These are phyloP conservation scores for Phenganax marumi DNA, from an alignment of 92 coral and sea anemone species.

Conservation along the genomic window DNA sequence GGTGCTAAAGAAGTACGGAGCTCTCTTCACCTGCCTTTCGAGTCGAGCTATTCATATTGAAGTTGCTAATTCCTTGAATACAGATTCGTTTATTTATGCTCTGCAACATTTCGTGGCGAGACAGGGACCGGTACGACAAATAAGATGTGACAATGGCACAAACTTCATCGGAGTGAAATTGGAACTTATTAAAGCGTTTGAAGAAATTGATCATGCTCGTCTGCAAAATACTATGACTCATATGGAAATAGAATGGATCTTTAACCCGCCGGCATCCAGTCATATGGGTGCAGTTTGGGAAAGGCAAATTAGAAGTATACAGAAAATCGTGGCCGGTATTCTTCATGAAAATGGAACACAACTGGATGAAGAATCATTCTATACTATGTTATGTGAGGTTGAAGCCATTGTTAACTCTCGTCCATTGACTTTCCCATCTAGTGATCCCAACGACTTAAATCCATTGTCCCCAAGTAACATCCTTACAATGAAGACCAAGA, in stretches of 20 bases:
- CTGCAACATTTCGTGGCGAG: slow-evolving; percentile 60
- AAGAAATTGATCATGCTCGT: slow-evolving; percentile 55
- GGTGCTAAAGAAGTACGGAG: slow-evolving; percentile 56
- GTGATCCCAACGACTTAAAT: slow-evolving; percentile 48
- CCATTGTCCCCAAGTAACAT: slow-evolving; percentile 58
- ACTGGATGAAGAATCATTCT: slow-evolving; percentile 59
- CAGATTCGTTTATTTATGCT: slow-evolving; percentile 56
- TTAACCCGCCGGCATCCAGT: slow-evolving; percentile 55
- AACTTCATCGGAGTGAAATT: slow-evolving; percentile 56
- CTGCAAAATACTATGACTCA: slow-evolving; percentile 41
- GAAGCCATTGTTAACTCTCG: slow-evolving; percentile 45
- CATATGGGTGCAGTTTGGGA: slow-evolving; percentile 66
- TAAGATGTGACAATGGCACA: slow-evolving; percentile 58
- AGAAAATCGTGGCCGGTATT: slow-evolving; percentile 41
- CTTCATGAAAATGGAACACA: slow-evolving; percentile 55
- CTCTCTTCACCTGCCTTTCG: slow-evolving; percentile 55
- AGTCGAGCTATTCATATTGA: slow-evolving; percentile 67
- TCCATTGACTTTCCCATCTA: slow-evolving; percentile 38
- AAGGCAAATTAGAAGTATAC: slow-evolving; percentile 46
- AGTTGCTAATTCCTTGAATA: slow-evolving; percentile 52
- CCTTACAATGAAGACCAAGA: slow-evolving; percentile 47
- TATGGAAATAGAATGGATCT: slow-evolving; percentile 53
- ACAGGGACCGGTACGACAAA: slow-evolving; percentile 56
- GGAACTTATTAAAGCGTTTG: slow-evolving; percentile 52
- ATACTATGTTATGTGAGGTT: slow-evolving; percentile 49